Conservation (phyloP, 2,797 vertebrate genomes). For the Ambastaia sidthimunki region DNA sequence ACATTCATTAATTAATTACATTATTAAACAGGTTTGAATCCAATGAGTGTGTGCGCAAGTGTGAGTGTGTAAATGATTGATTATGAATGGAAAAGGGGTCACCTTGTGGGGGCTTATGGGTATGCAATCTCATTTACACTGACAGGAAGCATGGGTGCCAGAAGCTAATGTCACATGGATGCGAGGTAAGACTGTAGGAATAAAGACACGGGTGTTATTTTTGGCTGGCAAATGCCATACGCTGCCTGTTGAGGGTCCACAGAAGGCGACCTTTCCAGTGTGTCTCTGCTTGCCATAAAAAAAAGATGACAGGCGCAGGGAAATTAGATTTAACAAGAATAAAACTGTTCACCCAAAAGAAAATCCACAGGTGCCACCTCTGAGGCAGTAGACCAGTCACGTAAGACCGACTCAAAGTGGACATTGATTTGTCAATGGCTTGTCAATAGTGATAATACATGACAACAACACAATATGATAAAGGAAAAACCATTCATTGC, state of each 20-base stretch:
- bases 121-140: constrained; percentile 11
- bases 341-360: constrained; percentile 16
- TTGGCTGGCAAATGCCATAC: constrained; percentile 57
- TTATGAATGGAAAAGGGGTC: constrained; percentile 32
- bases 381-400: neutral
- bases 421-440: constrained; percentile 41
- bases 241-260: constrained; percentile 42
- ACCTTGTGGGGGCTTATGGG: constrained; percentile 15
- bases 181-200: constrained; percentile 23
- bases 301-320: constrained; percentile 36
- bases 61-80: constrained; percentile 10
- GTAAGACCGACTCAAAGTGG: constrained; percentile 25
- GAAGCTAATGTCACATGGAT: constrained; percentile 53
- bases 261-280: constrained; percentile 52
- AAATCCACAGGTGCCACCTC: neutral
- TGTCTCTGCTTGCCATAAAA: constrained; percentile 29
- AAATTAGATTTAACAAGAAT: constrained; percentile 46
- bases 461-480: constrained; percentile 28
- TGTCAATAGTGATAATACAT: constrained; percentile 36
- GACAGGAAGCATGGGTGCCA: constrained; percentile 33
- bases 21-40: constrained; percentile 11
- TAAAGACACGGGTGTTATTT: constrained; percentile 54
- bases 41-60: neutral
- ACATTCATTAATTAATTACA: too few relatives aligned
- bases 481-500: constrained; percentile 28